Base-by-base conservation (phyloP, 2,797 vertebrate genomes). In the Valencia hispanica region DNA sequence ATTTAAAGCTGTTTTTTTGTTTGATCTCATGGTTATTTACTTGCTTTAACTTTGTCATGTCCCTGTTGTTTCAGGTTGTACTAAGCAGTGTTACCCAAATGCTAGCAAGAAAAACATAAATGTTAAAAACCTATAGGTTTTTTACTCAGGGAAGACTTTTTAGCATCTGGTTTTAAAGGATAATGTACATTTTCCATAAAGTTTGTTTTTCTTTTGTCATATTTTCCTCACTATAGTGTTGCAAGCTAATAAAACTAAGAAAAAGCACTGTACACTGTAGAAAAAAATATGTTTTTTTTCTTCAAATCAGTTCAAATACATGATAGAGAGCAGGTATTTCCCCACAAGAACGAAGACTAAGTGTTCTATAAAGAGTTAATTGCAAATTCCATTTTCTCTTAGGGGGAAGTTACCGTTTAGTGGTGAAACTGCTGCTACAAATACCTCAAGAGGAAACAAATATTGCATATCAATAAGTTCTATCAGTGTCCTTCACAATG, bases 311-410 rank as follows among this genome's bases (percentile, higher is more conserved):
- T 75, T 82, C 65, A 73, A 53, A 73, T 79, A 48, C 72, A 87
- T 32, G 27, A 32, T 17, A n/a, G 81, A 88, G 77, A 77, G 71
- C 87, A 81, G 81, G 84, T 85, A 87, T 91, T 93, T 92, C 89
- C 77, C 79, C 79, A 73, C 69, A 87, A 87, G 89, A 78, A 90
- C 90, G 90, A 91, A 93, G 86, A 78, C 73, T 88, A 82, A 80
- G 87, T 90, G 88, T 88, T 88, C 86, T 83, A 72, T 32, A 70
- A 82, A 80, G 73, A 88, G 84, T 84, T 74, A 91, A 89, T 91
- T 91, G 87, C 87, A 87, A 93, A 93, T 93, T 93, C 92, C 87
- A 92, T 91, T 95, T 95, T 92, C 93, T 93, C 90, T 79, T 59
- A 77, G 87, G 92, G n/a, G 93, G 93, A 95, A 94, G 91, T 94